Conservation (phyloP, 2,113 vertebrate species). For the Lontra canadensis region DNA sequence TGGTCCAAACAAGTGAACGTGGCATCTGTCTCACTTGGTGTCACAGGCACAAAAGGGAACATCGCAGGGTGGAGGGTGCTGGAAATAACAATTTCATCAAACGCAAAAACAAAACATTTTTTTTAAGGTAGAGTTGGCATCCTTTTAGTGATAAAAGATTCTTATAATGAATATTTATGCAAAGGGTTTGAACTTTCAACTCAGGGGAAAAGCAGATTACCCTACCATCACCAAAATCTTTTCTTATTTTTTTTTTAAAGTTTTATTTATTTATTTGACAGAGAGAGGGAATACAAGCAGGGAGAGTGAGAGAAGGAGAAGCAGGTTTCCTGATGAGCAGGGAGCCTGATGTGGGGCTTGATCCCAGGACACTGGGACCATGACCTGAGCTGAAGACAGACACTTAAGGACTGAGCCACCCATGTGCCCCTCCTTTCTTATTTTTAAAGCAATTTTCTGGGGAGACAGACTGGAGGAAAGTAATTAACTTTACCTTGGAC, state of each 20-base stretch:
- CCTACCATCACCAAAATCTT: background rate
- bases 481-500: background rate
- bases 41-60: conserved; percentile 52
- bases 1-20: background rate
- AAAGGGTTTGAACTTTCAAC: conserved; percentile 1
- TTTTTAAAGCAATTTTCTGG: conserved; percentile 28
- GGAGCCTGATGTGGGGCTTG: no score
- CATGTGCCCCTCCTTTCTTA: background rate
- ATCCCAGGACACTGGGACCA: no score
- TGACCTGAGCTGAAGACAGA: no score
- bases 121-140: background rate
- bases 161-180: conserved; percentile 14
- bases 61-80: background rate
- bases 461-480: conserved; percentile 3
- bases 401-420: no score
- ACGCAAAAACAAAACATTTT: background rate
- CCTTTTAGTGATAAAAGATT: background rate
- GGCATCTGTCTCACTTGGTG: background rate
- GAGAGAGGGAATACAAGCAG: no score
- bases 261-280: no score
- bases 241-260: background rate
- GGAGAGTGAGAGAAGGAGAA: no score
- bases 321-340: no score
- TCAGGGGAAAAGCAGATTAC: background rate
- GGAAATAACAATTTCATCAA: conserved; percentile 31